Evolutionary conservation across 2,888 invertebrate genomes (phyloP), one percentile per base, ranked within the genome.

Genomic region (Operophtera brumata): DNA sequence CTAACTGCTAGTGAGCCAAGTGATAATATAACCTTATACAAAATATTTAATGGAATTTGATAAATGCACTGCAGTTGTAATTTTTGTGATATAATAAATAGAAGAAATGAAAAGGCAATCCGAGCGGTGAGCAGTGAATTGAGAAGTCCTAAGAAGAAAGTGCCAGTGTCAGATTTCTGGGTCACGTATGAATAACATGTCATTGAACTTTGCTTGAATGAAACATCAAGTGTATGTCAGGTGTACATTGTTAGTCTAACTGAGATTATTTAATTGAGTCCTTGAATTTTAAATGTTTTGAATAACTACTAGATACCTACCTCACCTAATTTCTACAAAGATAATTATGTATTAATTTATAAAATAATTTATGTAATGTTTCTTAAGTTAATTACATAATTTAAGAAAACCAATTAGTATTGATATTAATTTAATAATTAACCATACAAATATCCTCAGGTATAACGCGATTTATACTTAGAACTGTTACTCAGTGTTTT

Each of bases 131-230:
- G 78, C 71, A 65, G 63, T 74, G 80, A 82, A 83, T 83, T 77
- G 78, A 77, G 78, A 84, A 81, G 66, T 57, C 75, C 75, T 77
- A 77, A 75, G 80, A 86, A 85, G 87, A 88, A 88, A 88, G 88
- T 82, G 84, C 70, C 79, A 77, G 84, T 78, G 73, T 79, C 78
- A 74, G 65, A 82, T 86, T 81, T 84, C 85, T 84, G 67, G 86
- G 87, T 82, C 87, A 81, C 78, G 73, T 77, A 80, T 77, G 77
- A 80, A 78, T 80, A 79, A 82, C 82, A 78, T 82, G 88, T 83
- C 86, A 80, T 78, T 86, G 88, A 88, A 86, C 88, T 76, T 70
- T 65, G 69, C 76, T 77, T 75, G 63, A 69, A 66, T 58, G 53
- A 60, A 52, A 50, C 42, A 50, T 57, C 66, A 72, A 73, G 73